Evolutionary conservation across 2,113 vertebrate species (phyloP).

Genomic region (Aythya baeri): DNA sequence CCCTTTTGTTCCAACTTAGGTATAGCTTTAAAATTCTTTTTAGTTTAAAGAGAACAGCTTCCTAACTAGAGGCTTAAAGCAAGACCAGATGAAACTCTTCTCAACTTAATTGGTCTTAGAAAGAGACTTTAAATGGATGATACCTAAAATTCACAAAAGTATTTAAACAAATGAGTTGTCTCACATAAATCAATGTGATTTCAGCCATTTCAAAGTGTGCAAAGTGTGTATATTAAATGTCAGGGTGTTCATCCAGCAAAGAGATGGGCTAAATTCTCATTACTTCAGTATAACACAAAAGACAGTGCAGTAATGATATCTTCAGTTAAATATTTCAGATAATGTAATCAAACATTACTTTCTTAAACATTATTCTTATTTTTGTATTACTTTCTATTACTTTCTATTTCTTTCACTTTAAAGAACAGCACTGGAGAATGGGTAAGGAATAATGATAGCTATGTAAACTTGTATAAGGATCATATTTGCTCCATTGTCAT

Average conservation of each 20-base stretch:
- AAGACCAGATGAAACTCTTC: not conserved
- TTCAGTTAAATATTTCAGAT: not conserved
- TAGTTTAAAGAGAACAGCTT: not conserved
- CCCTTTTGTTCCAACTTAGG: not conserved
- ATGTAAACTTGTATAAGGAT: not conserved
- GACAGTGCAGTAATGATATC: not conserved
- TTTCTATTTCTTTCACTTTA: not conserved
- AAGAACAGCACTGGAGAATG: not conserved
- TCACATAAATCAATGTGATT: not conserved
- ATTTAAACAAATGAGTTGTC: not conserved
- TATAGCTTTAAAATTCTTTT: not conserved
- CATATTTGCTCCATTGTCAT: not conserved
- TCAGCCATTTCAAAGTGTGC: not conserved
- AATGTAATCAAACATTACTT: not conserved
- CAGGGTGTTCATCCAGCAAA: not conserved
- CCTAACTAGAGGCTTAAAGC: not conserved
- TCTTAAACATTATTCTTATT: not conserved
- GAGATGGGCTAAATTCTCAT: not conserved
- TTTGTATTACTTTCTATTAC: not conserved
- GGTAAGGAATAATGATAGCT: not conserved
- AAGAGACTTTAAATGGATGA: not conserved
- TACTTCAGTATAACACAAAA: not conserved
- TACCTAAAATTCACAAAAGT: not conserved
- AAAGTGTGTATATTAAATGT: not conserved
- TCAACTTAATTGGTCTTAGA: not conserved